Evolutionary conservation across 1,140 invertebrate genomes (phyloP).

Genomic region (Helicoverpa armigera): DNA sequence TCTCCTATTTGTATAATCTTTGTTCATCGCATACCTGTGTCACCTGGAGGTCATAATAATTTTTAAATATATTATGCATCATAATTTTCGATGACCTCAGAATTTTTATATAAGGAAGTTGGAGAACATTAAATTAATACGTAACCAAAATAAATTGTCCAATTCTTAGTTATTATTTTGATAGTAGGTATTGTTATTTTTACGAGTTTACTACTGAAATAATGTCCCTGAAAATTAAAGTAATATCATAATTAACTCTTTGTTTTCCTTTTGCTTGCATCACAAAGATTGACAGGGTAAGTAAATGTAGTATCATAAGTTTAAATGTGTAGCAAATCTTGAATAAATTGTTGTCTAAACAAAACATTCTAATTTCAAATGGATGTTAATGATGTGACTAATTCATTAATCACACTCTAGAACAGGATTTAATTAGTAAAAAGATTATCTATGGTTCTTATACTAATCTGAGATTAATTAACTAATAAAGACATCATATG

Average conservation of each 20-base stretch:
- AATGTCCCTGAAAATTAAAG: neutral
- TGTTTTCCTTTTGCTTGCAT: constrained; percentile 63
- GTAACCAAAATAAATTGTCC: too few species aligned
- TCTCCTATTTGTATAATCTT: neutral
- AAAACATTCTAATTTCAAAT: constrained; percentile 1
- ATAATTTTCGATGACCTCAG: neutral
- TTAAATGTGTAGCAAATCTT: neutral
- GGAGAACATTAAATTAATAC: neutral
- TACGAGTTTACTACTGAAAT: too few species aligned
- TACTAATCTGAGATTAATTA: neutral
- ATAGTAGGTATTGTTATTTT: too few species aligned
- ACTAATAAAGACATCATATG: neutral
- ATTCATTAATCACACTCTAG: neutral
- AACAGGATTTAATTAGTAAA: neutral
- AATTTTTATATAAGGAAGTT: neutral
- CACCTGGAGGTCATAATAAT: constrained; percentile 19
- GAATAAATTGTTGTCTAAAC: neutral
- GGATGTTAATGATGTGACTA: constrained; percentile 11
- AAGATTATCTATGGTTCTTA: neutral
- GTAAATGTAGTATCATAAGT: constrained; percentile 30
- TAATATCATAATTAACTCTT: constrained; percentile 57
- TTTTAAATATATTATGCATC: constrained; percentile 3
- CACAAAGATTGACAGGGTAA: constrained; percentile 64
- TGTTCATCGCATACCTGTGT: neutral
- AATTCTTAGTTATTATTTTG: too few species aligned